These are phyloP conservation scores for Chionomys nivalis DNA, from an alignment of 2,113 vertebrate genomes.

Conservation along the genomic window DNA sequence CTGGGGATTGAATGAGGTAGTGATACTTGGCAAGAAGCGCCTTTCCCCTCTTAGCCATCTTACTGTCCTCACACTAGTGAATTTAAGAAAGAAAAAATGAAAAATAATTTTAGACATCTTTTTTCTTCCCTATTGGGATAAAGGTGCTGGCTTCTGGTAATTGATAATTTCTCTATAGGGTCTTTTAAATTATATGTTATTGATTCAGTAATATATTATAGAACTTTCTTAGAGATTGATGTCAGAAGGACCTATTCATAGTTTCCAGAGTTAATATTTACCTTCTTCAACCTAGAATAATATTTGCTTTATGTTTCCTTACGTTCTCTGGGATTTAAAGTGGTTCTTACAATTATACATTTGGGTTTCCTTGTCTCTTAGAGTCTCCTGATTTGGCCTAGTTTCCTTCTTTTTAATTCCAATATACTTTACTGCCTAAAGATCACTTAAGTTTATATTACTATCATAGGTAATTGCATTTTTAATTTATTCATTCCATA, in stretches of 20 bases:
- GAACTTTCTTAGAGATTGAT: background rate
- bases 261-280: background rate
- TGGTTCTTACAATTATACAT: background rate
- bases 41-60: background rate
- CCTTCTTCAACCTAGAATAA: background rate
- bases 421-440: background rate
- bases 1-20: background rate
- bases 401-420: constrained; percentile 3
- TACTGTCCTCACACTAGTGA: background rate
- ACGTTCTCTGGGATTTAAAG: background rate
- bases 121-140: background rate
- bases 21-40: too few relatives aligned
- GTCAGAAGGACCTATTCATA: background rate
- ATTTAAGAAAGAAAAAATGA: constrained; percentile 41
- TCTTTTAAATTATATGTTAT: constrained; percentile 10
- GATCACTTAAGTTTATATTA: background rate
- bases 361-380: constrained; percentile 15
- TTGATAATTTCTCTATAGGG: constrained; percentile 3
- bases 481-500: constrained; percentile 44
- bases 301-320: constrained; percentile 18
- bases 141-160: background rate
- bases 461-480: background rate
- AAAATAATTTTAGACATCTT: background rate
- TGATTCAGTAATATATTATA: constrained; percentile 12
- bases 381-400: constrained; percentile 1